Conservation (phyloP, 2,113 vertebrate genomes). For the Xyliphius kryptos region DNA sequence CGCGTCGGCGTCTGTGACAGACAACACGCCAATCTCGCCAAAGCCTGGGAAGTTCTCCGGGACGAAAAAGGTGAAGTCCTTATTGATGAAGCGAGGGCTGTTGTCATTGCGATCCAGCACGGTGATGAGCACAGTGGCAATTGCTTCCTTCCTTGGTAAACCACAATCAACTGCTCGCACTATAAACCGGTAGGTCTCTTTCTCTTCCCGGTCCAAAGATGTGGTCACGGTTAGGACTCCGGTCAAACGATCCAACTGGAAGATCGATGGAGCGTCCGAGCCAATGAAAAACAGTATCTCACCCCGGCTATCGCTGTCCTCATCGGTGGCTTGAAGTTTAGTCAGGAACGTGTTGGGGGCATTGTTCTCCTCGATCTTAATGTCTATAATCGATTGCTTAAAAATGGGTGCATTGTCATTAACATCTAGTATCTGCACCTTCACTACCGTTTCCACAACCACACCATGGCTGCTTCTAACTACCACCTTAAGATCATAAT, state of each 20-base stretch:
- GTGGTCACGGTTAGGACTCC: conserved; percentile 84
- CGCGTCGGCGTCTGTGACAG: conserved; percentile 87
- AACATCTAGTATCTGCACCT: conserved; percentile 83
- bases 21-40: conserved; percentile 92
- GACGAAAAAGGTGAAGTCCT: conserved; percentile 97
- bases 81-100: conserved; percentile 93
- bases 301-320: conserved; percentile 79
- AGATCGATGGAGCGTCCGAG: conserved; percentile 80
- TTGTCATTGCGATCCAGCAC: conserved; percentile 96
- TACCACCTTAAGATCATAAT: conserved; percentile 80
- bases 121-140: conserved; percentile 82
- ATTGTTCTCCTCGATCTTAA: conserved; percentile 92
- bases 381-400: conserved; percentile 75
- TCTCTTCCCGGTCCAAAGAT: conserved; percentile 88
- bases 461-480: conserved; percentile 71
- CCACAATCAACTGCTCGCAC: conserved; percentile 87
- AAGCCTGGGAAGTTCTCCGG: conserved; percentile 96
- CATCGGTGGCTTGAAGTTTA: conserved; percentile 83
- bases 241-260: conserved; percentile 75
- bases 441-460: conserved; percentile 72
- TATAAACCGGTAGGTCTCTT: conserved; percentile 88
- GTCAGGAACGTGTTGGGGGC: conserved; percentile 79
- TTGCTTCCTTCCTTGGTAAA: conserved; percentile 78
- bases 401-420: conserved; percentile 93
- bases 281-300: conserved; percentile 84